phyloP scores from a whole-genome alignment of 1,140 invertebrate genomes.

The Amyelois transitella region DNA sequence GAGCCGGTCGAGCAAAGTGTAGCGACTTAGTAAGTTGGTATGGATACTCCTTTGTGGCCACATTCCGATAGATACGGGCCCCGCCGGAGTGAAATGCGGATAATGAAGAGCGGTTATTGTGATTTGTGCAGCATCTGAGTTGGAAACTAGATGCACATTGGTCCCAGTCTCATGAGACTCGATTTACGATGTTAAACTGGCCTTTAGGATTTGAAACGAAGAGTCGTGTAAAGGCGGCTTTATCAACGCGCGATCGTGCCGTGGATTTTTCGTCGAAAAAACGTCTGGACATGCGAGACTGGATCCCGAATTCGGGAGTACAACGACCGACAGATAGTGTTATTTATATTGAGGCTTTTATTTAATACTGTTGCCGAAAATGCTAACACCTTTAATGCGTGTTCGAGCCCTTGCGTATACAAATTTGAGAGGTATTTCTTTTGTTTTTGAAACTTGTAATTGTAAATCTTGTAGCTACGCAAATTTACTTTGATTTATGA shows the following conservation, averaged over 20 bases:
- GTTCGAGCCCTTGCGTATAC: constrained; percentile 18
- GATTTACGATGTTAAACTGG: constrained; percentile 37
- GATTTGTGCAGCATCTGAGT: constrained; percentile 56
- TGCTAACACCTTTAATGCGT: constrained; percentile 33
- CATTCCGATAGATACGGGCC: constrained; percentile 65
- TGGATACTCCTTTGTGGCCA: constrained; percentile 57
- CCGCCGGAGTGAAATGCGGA: constrained; percentile 52
- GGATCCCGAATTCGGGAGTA: constrained; percentile 37
- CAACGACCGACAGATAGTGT: constrained; percentile 47
- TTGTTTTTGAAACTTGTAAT: background rate
- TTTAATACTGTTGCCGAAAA: constrained; percentile 50
- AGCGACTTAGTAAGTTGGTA: constrained; percentile 51
- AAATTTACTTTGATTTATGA: background rate
- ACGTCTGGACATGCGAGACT: constrained; percentile 21
- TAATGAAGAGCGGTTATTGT: constrained; percentile 67
- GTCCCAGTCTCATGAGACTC: constrained; percentile 24
- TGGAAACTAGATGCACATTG: constrained; percentile 39
- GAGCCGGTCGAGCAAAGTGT: constrained; percentile 63
- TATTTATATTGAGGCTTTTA: constrained; percentile 50
- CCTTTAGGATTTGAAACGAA: constrained; percentile 18
- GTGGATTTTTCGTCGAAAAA: constrained; percentile 14
- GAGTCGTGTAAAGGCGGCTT: background rate
- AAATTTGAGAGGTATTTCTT: constrained; percentile 15
- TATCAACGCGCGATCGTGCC: background rate
- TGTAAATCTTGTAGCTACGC: background rate